phyloP scores from a whole-genome alignment of 1,140 invertebrate species.

The Ctenoplectra terminalis region DNA sequence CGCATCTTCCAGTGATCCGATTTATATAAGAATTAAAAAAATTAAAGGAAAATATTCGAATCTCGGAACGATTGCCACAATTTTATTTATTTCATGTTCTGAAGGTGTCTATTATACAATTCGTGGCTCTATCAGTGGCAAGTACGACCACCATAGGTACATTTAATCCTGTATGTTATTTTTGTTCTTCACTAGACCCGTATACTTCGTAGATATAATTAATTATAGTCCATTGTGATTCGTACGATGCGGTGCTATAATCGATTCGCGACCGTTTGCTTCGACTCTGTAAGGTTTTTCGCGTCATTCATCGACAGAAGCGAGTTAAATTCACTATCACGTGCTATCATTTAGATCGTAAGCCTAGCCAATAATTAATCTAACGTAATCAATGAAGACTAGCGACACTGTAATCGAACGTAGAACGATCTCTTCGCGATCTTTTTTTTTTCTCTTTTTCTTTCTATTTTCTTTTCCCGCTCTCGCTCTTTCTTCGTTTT shows the following conservation, averaged over 20 bases:
- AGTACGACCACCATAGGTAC: neutral
- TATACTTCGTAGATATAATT: conserved; percentile 3
- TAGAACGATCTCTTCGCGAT: neutral
- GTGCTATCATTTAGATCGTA: conserved; percentile 19
- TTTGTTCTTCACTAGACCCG: neutral
- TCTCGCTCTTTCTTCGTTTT: neutral
- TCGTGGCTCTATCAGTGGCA: neutral
- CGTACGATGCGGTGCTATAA: conserved; percentile 15
- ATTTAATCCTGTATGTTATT: conserved; percentile 24
- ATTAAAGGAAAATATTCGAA: neutral
- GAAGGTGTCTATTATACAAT: neutral
- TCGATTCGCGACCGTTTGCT: neutral
- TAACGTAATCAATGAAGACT: conserved; percentile 15
- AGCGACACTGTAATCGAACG: neutral
- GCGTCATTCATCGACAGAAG: conserved; percentile 1
- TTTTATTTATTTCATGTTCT: neutral
- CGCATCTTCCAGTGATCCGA: too few relatives aligned
- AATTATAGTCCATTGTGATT: conserved; percentile 31
- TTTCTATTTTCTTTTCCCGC: neutral
- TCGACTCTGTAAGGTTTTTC: neutral
- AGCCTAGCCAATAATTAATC: conserved; percentile 18
- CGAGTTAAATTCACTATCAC: conserved; percentile 1
- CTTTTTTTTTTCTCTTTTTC: neutral
- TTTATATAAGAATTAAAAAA: too few relatives aligned
- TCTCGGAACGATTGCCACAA: neutral